Percentiles rank a stretch among this genome's conserved stretches.
phyloP scores from a whole-genome alignment of 2,888 invertebrate genomes.

The Troilus luridus region DNA sequence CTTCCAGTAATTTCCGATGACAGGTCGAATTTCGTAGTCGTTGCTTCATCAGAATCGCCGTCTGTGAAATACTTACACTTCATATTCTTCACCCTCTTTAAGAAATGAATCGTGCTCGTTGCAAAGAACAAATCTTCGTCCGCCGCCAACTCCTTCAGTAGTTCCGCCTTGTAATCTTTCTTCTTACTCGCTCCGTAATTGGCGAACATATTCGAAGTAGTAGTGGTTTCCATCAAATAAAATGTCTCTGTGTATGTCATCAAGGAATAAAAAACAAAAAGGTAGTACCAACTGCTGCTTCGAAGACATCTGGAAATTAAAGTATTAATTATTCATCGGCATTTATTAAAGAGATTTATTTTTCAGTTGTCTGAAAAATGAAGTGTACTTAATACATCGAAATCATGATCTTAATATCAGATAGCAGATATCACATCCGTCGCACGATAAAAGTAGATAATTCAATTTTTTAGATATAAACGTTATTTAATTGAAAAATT shows the following conservation, averaged over 20 bases:
- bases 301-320: constrained; percentile 2
- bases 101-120: background rate
- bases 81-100: background rate
- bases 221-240: constrained; percentile 15
- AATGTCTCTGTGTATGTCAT: background rate
- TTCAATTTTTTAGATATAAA: no score
- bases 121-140: background rate
- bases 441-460: no score
- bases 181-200: background rate
- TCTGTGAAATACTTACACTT: background rate
- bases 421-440: no score
- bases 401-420: no score
- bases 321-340: background rate
- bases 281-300: constrained; percentile 13
- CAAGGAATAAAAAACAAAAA: constrained; percentile 11
- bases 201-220: background rate
- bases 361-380: no score
- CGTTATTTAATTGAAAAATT: no score
- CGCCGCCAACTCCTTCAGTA: background rate
- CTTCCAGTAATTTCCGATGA: background rate
- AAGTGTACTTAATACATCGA: no score
- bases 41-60: background rate
- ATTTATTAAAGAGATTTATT: no score
- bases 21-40: background rate
- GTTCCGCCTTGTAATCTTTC: constrained; percentile 3